These are phyloP conservation scores for Novumbra hubbsi DNA, from an alignment of 2,797 vertebrate species.

Conservation along the genomic window DNA sequence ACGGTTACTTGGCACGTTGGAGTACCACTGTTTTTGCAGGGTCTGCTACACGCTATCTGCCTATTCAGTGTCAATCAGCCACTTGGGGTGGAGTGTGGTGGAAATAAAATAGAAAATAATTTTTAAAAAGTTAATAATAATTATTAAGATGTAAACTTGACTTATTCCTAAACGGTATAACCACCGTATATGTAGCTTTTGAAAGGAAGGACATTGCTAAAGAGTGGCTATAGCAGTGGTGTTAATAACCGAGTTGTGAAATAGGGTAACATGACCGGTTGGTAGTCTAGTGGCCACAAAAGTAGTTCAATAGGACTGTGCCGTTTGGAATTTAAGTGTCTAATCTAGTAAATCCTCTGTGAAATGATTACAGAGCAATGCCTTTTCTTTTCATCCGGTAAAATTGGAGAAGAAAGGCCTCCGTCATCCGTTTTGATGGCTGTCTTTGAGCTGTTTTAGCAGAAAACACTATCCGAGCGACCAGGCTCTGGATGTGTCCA, in stretches of 20 bases:
- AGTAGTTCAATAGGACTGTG: conserved; percentile 3
- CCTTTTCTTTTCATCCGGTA: conserved; percentile 17
- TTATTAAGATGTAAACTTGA: neutral
- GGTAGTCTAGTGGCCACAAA: neutral
- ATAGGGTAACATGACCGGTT: neutral
- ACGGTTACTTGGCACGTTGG: conserved; percentile 7
- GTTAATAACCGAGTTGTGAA: neutral
- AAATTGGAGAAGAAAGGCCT: conserved; percentile 30
- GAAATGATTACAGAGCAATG: conserved; percentile 9
- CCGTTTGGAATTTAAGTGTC: neutral
- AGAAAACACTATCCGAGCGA: neutral
- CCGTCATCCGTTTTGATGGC: conserved; percentile 11
- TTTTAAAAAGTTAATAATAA: too few relatives aligned
- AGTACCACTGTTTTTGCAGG: neutral
- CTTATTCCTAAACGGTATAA: neutral
- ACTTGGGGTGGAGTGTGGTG: neutral
- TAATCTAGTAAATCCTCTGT: conserved; percentile 21
- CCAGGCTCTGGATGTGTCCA: neutral
- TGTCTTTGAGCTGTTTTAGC: conserved; percentile 2
- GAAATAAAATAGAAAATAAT: neutral
- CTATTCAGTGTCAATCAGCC: neutral
- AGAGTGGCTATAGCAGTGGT: neutral
- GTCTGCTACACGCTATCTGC: neutral
- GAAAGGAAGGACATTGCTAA: neutral
- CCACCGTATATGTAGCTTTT: neutral